A percentile compares a stretch with the other conserved stretches of the same genome.
Conservation (phyloP, 2,888 invertebrate genomes). For the Melinopterus prodromus region DNA sequence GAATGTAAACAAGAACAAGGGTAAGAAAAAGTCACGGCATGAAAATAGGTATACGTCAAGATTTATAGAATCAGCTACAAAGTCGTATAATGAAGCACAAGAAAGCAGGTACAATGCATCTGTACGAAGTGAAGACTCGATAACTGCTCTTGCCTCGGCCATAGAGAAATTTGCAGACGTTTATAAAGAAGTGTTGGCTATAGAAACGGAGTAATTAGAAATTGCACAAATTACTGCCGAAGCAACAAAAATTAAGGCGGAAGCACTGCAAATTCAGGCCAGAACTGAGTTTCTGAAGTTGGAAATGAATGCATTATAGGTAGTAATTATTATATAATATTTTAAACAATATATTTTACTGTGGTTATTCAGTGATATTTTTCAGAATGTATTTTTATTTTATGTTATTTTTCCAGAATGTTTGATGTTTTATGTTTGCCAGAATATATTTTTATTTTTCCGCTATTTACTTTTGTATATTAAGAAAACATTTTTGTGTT, state of each 20-base stretch:
- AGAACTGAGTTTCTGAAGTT: background rate
- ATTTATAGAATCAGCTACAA: background rate
- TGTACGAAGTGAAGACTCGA: background rate
- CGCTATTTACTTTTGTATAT: background rate
- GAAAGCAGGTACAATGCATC: conserved; percentile 4
- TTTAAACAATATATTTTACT: conserved; percentile 4
- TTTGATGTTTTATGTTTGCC: background rate
- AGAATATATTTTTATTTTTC: conserved; percentile 4
- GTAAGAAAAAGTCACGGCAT: background rate
- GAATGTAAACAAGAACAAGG: conserved; percentile 4
- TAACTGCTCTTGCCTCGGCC: background rate
- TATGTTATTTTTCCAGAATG: conserved; percentile 4
- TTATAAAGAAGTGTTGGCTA: conserved; percentile 4
- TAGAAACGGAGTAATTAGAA: background rate
- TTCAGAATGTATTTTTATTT: background rate
- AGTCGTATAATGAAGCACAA: conserved; percentile 4
- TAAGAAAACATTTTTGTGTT: conserved; percentile 4
- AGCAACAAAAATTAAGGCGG: conserved; percentile 4
- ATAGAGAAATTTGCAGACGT: conserved; percentile 4
- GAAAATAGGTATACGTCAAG: conserved; percentile 4
- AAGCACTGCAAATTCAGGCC: conserved; percentile 4
- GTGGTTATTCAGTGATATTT: background rate
- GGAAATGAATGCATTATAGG: conserved; percentile 4
- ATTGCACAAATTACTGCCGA: background rate
- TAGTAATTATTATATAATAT: conserved; percentile 4